phyloP scores from a whole-genome alignment of 2,797 vertebrate genomes.

The Gadopsis bispinosus region DNA sequence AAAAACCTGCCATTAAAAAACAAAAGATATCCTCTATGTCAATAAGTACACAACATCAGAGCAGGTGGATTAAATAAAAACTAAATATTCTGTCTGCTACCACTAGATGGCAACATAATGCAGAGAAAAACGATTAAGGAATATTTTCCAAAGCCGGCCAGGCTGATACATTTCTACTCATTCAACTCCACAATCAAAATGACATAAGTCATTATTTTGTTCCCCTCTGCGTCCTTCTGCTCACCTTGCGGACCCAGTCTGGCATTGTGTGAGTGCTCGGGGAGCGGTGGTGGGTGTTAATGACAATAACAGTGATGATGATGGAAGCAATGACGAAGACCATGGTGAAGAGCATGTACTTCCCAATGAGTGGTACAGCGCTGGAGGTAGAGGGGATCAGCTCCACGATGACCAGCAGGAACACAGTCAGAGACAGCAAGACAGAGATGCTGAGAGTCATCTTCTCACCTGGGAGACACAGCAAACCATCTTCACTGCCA shows the following conservation, averaged over 20 bases:
- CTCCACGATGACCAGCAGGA: slow-evolving; percentile 96
- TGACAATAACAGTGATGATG: slow-evolving; percentile 95
- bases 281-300: slow-evolving; percentile 96
- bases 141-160: neutral
- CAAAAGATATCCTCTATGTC: slow-evolving; percentile 22
- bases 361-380: slow-evolving; percentile 94
- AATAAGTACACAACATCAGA: neutral
- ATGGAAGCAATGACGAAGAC: slow-evolving; percentile 96
- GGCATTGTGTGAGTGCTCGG: slow-evolving; percentile 96
- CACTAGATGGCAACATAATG: slow-evolving; percentile 71
- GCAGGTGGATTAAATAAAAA: neutral
- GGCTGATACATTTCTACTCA: neutral
- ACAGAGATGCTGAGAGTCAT: slow-evolving; percentile 98
- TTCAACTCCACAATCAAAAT: neutral
- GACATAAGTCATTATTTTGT: neutral
- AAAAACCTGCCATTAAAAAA: slow-evolving; percentile 85
- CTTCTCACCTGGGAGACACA: slow-evolving; percentile 89
- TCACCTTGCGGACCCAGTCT: slow-evolving; percentile 92
- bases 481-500: neutral
- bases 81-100: neutral
- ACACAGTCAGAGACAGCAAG: slow-evolving; percentile 93
- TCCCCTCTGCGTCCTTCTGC: neutral
- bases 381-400: slow-evolving; percentile 97
- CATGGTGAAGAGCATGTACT: slow-evolving; percentile 99
- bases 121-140: slow-evolving; percentile 23